These are phyloP conservation scores for Ophiodon elongatus DNA, from an alignment of 2,113 vertebrate species.

Conservation along the genomic window DNA sequence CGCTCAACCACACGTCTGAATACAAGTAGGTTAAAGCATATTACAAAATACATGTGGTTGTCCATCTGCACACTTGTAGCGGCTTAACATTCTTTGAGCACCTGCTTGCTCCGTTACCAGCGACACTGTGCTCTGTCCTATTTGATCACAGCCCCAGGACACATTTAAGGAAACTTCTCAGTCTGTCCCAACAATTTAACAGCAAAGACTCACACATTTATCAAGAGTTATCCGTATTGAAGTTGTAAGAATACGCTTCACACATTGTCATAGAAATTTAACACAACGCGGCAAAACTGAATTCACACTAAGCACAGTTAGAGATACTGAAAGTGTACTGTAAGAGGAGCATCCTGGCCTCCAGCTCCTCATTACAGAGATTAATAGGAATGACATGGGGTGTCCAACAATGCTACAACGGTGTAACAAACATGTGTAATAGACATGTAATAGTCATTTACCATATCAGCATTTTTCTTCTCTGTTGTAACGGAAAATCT, in stretches of 20 bases:
- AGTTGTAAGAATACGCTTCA: constrained; percentile 29
- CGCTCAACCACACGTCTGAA: not conserved
- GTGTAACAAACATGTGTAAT: not conserved
- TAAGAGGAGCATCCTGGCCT: not conserved
- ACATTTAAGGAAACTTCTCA: constrained; percentile 44
- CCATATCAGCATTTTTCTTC: not conserved
- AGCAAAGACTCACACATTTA: constrained; percentile 38
- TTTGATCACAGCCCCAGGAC: constrained; percentile 29
- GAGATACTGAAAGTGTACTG: not conserved
- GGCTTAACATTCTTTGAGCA: not conserved
- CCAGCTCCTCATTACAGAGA: not conserved
- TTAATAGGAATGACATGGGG: not conserved
- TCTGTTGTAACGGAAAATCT: not conserved
- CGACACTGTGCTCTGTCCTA: constrained; percentile 20
- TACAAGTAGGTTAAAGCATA: not conserved
- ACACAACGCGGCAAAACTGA: constrained; percentile 13
- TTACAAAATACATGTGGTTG: not conserved
- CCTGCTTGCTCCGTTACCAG: constrained; percentile 13
- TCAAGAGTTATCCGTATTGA: not conserved
- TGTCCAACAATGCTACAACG: not conserved
- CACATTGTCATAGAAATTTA: constrained; percentile 51
- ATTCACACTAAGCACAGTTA: constrained; percentile 1
- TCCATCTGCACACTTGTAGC: not conserved
- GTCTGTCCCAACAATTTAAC: constrained; percentile 50
- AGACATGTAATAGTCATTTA: not conserved